phyloP scores from a whole-genome alignment of 2,888 invertebrate species.

The Synanthedon myopaeformis region DNA sequence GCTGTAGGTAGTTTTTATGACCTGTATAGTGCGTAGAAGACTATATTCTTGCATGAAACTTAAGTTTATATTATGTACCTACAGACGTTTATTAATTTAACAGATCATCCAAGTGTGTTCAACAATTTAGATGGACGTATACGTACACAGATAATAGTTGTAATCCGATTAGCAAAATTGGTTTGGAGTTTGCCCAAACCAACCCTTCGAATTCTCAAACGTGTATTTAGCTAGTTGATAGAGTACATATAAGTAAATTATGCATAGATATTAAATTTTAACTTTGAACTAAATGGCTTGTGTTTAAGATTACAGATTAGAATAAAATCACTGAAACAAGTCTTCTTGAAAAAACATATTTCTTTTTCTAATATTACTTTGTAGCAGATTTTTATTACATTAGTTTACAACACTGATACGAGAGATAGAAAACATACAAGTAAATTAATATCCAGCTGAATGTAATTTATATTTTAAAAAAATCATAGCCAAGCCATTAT shows the following conservation, averaged over 20 bases:
- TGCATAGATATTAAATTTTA: not conserved
- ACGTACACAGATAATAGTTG: slow-evolving; percentile 32
- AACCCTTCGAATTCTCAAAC: slow-evolving; percentile 18
- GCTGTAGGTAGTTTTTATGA: too few species aligned
- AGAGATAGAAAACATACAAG: too few species aligned
- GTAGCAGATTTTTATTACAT: too few species aligned
- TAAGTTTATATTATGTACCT: not conserved
- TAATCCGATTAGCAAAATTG: slow-evolving; percentile 49
- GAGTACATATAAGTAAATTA: not conserved
- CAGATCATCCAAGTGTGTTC: slow-evolving; percentile 26
- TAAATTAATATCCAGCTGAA: too few species aligned
- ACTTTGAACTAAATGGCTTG: not conserved
- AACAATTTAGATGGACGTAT: slow-evolving; percentile 34
- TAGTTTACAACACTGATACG: too few species aligned
- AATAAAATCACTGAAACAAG: too few species aligned
- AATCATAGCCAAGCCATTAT: too few species aligned
- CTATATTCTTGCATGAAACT: not conserved
- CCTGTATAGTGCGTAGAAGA: too few species aligned
- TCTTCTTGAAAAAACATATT: not conserved
- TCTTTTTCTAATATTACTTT: too few species aligned
- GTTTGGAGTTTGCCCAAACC: slow-evolving; percentile 22
- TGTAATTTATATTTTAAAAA: too few species aligned
- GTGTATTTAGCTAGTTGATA: slow-evolving; percentile 8
- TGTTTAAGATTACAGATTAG: not conserved
- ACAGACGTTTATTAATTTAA: slow-evolving; percentile 26